Evolutionary conservation across 2,797 vertebrate genomes (phyloP).

Genomic region (Ptychobarbus kaznakovi): DNA sequence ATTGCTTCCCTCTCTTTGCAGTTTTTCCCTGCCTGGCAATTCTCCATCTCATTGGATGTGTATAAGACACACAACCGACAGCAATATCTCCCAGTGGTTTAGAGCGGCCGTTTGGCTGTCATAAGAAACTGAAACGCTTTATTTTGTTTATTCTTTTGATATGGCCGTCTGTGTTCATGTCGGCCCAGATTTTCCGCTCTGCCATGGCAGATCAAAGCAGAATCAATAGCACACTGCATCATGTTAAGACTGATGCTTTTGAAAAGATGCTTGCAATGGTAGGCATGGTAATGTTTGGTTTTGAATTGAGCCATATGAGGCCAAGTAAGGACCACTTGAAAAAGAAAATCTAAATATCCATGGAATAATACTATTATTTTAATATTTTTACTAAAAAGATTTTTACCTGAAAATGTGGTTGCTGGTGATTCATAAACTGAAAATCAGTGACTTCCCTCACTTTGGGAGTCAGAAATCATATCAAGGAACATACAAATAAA

Average conservation of each 20-base stretch:
- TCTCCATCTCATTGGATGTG: conserved; percentile 45
- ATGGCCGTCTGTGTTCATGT: conserved; percentile 41
- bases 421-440: background rate
- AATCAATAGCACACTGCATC: conserved; percentile 33
- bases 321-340: conserved; percentile 13
- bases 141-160: conserved; percentile 41
- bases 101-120: conserved; percentile 25
- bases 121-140: conserved; percentile 36
- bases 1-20: conserved; percentile 56
- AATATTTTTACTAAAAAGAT: background rate
- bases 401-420: background rate
- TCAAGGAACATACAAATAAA: too few relatives aligned
- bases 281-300: conserved; percentile 27
- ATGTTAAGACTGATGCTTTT: conserved; percentile 37
- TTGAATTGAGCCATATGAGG: conserved; percentile 1
- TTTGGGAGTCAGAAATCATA: too few relatives aligned
- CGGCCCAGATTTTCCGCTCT: conserved; percentile 36
- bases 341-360: background rate
- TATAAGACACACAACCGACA: conserved; percentile 31
- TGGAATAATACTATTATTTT: background rate
- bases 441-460: too few relatives aligned
- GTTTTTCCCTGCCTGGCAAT: conserved; percentile 44
- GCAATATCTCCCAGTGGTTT: conserved; percentile 34
- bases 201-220: conserved; percentile 41
- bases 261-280: conserved; percentile 8